phyloP scores from a whole-genome alignment of 2,797 vertebrate species.

The Ctenosaura bakeri region DNA sequence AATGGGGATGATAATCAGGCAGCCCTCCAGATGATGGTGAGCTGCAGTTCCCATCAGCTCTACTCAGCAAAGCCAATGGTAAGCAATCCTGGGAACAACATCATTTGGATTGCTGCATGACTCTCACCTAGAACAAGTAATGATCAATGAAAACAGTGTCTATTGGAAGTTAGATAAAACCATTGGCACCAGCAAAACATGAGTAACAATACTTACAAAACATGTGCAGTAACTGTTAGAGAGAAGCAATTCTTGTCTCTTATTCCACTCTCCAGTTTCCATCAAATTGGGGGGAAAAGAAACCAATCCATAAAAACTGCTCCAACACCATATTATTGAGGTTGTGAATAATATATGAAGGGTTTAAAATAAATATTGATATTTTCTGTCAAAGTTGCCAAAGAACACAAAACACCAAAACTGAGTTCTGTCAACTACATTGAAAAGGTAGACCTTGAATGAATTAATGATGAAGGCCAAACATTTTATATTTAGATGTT shows the following conservation, averaged over 20 bases:
- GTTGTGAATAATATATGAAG: constrained; percentile 27
- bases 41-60: too few relatives aligned
- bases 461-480: constrained; percentile 43
- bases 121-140: background rate
- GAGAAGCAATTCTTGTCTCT: background rate
- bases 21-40: too few relatives aligned
- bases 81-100: too few relatives aligned
- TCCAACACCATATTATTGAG: background rate
- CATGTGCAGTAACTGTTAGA: background rate
- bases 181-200: background rate
- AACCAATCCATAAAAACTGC: background rate
- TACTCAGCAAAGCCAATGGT: too few relatives aligned
- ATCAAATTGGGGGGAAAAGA: background rate
- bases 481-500: constrained; percentile 19
- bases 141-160: background rate
- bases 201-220: background rate
- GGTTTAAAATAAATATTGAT: constrained; percentile 39
- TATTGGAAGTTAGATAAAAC: background rate
- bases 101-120: too few relatives aligned
- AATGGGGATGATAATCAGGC: too few relatives aligned
- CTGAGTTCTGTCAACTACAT: constrained; percentile 13
- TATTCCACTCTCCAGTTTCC: background rate
- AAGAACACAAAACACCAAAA: background rate
- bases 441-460: constrained; percentile 24
- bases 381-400: constrained; percentile 16